phyloP scores from a whole-genome alignment of 2,113 vertebrate species.

The Corapipo altera region DNA sequence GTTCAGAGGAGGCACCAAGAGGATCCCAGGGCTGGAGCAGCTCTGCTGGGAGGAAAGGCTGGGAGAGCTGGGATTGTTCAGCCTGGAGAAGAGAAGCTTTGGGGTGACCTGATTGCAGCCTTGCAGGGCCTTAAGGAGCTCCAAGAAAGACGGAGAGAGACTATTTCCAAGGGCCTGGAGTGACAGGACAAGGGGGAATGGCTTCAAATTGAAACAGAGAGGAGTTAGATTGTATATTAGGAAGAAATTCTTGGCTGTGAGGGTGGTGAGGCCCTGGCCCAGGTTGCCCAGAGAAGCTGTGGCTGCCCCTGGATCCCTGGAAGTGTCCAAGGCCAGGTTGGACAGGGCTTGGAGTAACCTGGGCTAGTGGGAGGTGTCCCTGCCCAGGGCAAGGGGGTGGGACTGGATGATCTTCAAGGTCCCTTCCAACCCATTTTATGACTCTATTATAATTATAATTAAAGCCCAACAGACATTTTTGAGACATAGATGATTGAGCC shows the following conservation, averaged over 20 bases:
- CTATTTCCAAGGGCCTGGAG: neutral
- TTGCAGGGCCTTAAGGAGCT: neutral
- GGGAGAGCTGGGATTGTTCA: neutral
- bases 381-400: neutral
- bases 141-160: neutral
- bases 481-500: neutral
- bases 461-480: neutral
- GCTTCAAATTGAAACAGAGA: neutral
- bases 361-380: neutral
- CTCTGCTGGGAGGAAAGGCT: neutral
- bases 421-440: neutral
- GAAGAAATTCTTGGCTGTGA: neutral
- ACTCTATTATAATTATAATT: neutral
- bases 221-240: neutral
- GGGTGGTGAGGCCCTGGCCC: neutral
- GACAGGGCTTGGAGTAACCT: neutral
- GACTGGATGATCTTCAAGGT: rapidly evolving
- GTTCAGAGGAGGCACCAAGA: neutral
- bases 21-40: neutral
- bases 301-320: neutral
- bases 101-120: neutral
- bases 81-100: neutral
- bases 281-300: neutral
- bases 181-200: neutral
- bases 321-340: neutral